phyloP scores from a whole-genome alignment of 2,113 vertebrate species.

The Labeo catla region DNA sequence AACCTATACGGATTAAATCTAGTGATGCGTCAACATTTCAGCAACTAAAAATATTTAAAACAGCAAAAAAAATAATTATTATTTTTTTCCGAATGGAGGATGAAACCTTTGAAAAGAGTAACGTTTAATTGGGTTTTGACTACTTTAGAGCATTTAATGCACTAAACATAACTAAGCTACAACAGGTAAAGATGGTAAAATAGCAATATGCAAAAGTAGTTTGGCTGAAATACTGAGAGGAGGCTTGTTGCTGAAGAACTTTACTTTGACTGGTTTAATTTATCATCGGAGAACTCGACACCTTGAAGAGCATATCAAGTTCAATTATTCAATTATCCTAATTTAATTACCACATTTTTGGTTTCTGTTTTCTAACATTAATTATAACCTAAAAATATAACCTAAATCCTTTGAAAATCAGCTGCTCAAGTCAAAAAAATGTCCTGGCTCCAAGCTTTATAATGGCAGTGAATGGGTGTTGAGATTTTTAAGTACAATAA shows the following conservation, averaged over 20 bases:
- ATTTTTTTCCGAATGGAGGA: too few species aligned
- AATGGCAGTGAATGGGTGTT: too few species aligned
- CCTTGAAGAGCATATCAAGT: too few species aligned
- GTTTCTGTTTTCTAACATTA: not conserved
- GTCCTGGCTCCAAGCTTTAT: too few species aligned
- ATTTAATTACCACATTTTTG: too few species aligned
- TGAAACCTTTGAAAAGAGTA: not conserved
- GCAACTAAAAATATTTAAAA: not conserved
- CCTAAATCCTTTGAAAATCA: too few species aligned
- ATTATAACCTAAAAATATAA: not conserved
- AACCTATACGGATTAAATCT: not conserved
- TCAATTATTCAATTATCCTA: too few species aligned
- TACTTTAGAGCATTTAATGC: too few species aligned
- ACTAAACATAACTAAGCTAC: too few species aligned
- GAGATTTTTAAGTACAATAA: too few species aligned
- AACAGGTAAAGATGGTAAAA: not conserved
- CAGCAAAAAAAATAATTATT: not conserved
- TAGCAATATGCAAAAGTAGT: not conserved
- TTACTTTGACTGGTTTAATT: not conserved
- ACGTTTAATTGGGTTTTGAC: too few species aligned
- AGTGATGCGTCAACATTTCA: not conserved
- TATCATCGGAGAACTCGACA: not conserved
- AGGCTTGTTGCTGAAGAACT: not conserved
- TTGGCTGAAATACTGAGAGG: not conserved
- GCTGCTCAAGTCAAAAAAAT: too few species aligned